Conservation (phyloP, 2,888 invertebrate species). For the Nomada ruficornis region DNA sequence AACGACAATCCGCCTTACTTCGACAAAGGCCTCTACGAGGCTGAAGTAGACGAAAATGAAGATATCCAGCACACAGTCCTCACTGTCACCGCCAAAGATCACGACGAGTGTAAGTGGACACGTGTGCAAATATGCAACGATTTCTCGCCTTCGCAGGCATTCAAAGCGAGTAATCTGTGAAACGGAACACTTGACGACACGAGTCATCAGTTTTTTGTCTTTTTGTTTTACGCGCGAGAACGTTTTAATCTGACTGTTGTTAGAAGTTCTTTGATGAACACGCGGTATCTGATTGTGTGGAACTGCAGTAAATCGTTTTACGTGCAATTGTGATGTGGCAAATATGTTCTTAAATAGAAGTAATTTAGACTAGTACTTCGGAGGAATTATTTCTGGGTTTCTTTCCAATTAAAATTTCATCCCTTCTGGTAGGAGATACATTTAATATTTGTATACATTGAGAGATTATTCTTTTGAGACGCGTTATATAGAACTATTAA, state of each 20-base stretch:
- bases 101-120: constrained; percentile 96
- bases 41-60: constrained; percentile 99
- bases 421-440: too few relatives aligned
- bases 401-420: too few relatives aligned
- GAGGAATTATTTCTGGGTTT: too few relatives aligned
- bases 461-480: too few relatives aligned
- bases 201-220: background rate
- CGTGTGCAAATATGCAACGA: background rate
- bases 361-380: too few relatives aligned
- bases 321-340: background rate
- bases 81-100: constrained; percentile 99
- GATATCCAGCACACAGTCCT: constrained; percentile 98
- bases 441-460: too few relatives aligned
- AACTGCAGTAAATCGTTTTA: background rate
- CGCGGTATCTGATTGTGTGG: background rate
- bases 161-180: background rate
- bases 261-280: background rate
- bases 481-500: too few relatives aligned
- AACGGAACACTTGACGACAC: background rate
- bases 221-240: too few relatives aligned
- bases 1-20: constrained; percentile 99
- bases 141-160: background rate
- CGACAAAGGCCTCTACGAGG: constrained; percentile 97
- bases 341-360: background rate
- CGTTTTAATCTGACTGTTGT: background rate